A percentile compares a stretch with the other conserved stretches of the same genome.
Conservation (phyloP, 92 coral and sea anemone species). For the Umimayanthus kanabou region DNA sequence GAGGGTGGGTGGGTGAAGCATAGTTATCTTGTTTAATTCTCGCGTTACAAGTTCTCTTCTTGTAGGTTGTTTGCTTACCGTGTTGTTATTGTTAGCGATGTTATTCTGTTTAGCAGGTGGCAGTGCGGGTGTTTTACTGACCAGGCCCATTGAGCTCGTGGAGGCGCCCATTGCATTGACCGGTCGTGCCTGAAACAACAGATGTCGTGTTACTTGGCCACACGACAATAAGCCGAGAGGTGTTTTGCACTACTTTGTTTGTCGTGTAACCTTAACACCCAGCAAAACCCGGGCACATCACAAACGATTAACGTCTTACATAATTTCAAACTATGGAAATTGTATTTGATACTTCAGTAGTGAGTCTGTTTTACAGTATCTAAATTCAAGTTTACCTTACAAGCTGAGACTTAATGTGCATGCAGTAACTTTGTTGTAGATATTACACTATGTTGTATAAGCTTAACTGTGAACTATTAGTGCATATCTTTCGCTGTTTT, state of each 20-base stretch:
- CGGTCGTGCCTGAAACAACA: background rate
- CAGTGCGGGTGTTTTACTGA: conserved; percentile 86
- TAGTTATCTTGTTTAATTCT: background rate
- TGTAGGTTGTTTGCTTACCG: conserved; percentile 48
- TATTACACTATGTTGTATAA: background rate
- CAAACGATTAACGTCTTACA: too few species aligned
- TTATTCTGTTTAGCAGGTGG: conserved; percentile 85
- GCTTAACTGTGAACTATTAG: background rate
- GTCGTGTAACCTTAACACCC: background rate
- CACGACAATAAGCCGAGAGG: background rate
- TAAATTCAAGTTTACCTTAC: background rate
- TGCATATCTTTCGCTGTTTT: background rate
- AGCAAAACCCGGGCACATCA: background rate
- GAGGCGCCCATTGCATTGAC: conserved; percentile 74
- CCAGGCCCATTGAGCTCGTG: conserved; percentile 81
- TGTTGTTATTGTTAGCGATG: conserved; percentile 48
- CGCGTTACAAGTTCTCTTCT: background rate
- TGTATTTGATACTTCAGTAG: background rate
- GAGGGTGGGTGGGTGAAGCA: too few species aligned
- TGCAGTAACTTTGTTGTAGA: background rate
- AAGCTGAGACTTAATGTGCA: background rate
- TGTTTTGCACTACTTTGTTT: background rate
- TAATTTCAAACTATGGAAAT: background rate
- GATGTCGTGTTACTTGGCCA: background rate
- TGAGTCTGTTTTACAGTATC: background rate